Percentiles rank a stretch among this genome's conserved stretches.
Conservation (phyloP, 1,140 invertebrate genomes). For the Phenacoccus solenopsis region DNA sequence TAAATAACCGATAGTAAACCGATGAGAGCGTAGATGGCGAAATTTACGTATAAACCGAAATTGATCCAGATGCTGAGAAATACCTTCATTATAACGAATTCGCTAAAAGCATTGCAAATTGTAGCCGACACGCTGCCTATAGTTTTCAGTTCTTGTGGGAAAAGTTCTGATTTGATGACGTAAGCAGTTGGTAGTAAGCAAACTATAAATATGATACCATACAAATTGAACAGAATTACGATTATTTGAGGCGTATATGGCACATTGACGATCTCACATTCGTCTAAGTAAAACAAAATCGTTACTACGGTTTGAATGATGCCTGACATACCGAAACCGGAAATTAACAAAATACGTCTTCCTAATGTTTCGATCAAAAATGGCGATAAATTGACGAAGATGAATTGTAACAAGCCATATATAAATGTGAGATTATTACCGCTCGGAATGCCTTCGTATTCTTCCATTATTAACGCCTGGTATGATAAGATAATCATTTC, state of each 20-base stretch:
- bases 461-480: not conserved
- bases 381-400: not conserved
- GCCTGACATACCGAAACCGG: not conserved
- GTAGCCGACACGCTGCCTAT: conserved; percentile 37
- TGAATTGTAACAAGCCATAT: not conserved
- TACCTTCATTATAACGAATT: conserved; percentile 62
- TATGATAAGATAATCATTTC: not conserved
- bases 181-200: not conserved
- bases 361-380: not conserved
- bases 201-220: not conserved
- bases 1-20: conserved; percentile 45
- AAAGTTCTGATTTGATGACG: conserved; percentile 46
- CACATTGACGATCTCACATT: not conserved
- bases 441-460: not conserved
- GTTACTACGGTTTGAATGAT: not conserved
- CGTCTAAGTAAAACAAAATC: not conserved
- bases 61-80: conserved; percentile 45
- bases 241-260: not conserved
- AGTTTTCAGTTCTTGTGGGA: conserved; percentile 46
- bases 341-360: not conserved
- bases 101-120: conserved; percentile 33
- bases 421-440: not conserved
- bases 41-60: conserved; percentile 54
- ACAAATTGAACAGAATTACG: not conserved
- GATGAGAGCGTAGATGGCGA: conserved; percentile 63